Evolutionary conservation across 1,140 invertebrate genomes (phyloP).

Genomic region (Diorhabda elongata): DNA sequence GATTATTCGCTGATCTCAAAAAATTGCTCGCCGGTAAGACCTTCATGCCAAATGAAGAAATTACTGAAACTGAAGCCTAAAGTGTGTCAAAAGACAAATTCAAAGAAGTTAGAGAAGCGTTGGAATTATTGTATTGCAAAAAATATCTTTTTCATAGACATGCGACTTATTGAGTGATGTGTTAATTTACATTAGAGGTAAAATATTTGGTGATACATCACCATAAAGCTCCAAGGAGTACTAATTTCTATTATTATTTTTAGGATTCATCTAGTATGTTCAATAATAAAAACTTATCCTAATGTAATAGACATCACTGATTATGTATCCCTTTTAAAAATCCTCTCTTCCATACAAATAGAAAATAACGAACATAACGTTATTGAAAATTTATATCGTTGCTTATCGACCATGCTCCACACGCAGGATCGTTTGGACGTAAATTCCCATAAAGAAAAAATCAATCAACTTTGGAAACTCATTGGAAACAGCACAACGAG

Average conservation of each 20-base stretch:
- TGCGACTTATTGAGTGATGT: too few species aligned
- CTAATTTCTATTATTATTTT: slow-evolving; percentile 14
- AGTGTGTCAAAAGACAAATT: too few species aligned
- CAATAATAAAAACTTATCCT: slow-evolving; percentile 45
- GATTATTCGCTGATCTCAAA: too few species aligned
- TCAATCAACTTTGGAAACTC: slow-evolving; percentile 44
- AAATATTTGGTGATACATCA: too few species aligned
- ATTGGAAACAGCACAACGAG: slow-evolving; percentile 48
- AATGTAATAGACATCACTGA: slow-evolving; percentile 41
- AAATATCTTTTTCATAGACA: too few species aligned
- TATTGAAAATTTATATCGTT: slow-evolving; percentile 44
- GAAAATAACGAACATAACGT: slow-evolving; percentile 43
- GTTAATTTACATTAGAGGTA: too few species aligned
- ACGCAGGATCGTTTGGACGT: slow-evolving; percentile 35
- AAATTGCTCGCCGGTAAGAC: too few species aligned
- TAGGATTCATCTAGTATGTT: slow-evolving; percentile 33
- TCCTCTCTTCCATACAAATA: slow-evolving; percentile 42
- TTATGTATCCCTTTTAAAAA: slow-evolving; percentile 44
- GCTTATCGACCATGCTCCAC: slow-evolving; percentile 41
- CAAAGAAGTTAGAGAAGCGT: too few species aligned
- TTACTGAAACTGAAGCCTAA: too few species aligned
- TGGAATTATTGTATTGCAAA: too few species aligned
- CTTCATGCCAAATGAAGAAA: too few species aligned
- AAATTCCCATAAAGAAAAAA: slow-evolving; percentile 25
- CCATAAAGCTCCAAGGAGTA: too few species aligned